Evolutionary conservation across 2,113 vertebrate genomes (phyloP), one percentile per base, ranked within the genome.

Genomic region (Gobio gobio): DNA sequence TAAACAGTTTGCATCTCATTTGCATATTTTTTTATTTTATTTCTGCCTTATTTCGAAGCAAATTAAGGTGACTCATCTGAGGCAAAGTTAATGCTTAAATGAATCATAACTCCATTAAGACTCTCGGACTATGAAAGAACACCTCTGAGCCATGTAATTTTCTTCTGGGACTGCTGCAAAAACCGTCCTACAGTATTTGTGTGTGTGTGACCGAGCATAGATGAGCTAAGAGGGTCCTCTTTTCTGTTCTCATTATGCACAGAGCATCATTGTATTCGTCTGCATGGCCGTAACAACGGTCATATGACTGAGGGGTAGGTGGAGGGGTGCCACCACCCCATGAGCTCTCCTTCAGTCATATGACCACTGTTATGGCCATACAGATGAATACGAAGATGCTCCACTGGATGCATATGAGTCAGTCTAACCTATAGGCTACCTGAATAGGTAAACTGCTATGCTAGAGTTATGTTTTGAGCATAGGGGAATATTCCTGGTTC

Each of bases 211-310:
- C 26, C 10, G 10, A 43, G 74, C 14, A 36, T 45, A 36, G 89
- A 90, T 29, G 72, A 70, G 58, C 85, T 84, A 29, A 90, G 88
- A 88, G 87, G 85, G 84, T 88, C 88, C 90, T 91, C 86, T 89
- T 87, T 75, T 47, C 77, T 88, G 86, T 90, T 89, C 90, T 93
- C 89, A 90, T 81, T 90, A 91, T 54, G 85, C 74, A 94, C 94
- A 94, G 93, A 93, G 92, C 87, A 90, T 93, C 93, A 93, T 93
- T 95, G 92, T 94, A 84, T 93, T 93, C 88, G 73, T 80, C 80
- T 88, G 88, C 89, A 85, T 88, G 91, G 91, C 92, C 89, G 91
- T 91, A 92, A 93, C 92, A 94, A 88, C 45, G 61, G 91, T 94
- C 94, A 94, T 93, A 94, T 94, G 93, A 95, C 91, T 86, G 82